A percentile compares a stretch with the other conserved stretches of the same genome.
Evolutionary conservation across 2,797 vertebrate species (phyloP).

Genomic region (Pseudochaenichthys georgianus): DNA sequence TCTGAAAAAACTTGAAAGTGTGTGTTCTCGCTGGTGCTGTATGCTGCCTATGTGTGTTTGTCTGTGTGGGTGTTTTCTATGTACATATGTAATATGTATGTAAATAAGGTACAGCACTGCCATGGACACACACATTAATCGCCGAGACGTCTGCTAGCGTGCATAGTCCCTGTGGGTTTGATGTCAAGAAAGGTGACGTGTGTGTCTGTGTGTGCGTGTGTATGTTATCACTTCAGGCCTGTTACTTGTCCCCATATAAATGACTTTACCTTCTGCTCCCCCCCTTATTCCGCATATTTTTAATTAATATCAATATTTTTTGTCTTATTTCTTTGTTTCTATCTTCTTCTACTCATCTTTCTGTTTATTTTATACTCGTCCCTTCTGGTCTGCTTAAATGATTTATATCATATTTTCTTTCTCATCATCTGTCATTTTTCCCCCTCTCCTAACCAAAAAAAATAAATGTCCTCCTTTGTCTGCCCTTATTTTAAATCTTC

Average conservation of each 20-base stretch:
- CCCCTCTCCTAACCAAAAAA: neutral
- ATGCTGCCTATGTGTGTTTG: constrained; percentile 5
- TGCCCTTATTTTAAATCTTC: neutral
- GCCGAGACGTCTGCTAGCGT: constrained; percentile 28
- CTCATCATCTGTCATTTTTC: neutral
- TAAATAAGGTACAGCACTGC: constrained; percentile 70
- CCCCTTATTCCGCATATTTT: neutral
- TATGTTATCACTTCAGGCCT: too few species aligned
- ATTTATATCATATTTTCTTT: neutral
- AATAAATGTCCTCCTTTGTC: neutral
- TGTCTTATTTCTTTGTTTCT: neutral
- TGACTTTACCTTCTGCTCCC: too few species aligned
- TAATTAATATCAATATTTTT: constrained; percentile 2
- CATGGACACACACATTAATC: constrained; percentile 66
- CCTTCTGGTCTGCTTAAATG: neutral
- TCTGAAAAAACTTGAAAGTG: constrained; percentile 45
- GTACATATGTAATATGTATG: constrained; percentile 80
- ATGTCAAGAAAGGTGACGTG: constrained; percentile 44
- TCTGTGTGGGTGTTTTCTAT: constrained; percentile 28
- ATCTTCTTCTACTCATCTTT: neutral
- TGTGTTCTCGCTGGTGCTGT: constrained; percentile 17
- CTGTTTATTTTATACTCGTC: neutral
- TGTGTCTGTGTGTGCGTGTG: too few species aligned
- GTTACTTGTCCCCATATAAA: too few species aligned
- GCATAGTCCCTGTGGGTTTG: constrained; percentile 54